Evolutionary conservation across 2,888 invertebrate species (phyloP).

Genomic region (Ectemnius continuus): DNA sequence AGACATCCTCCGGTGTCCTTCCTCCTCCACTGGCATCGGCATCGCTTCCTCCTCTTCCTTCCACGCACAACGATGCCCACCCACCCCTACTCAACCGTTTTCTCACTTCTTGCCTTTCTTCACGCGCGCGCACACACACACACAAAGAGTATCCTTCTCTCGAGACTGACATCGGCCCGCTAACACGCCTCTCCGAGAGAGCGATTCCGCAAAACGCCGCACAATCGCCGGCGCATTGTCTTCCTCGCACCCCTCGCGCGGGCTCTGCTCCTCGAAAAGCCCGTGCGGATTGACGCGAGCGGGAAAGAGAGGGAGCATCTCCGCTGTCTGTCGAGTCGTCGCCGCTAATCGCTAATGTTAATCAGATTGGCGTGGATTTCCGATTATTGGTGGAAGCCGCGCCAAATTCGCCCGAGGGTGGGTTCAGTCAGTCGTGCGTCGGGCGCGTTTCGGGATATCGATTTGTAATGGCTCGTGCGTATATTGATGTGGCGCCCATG

Average conservation of each 20-base stretch:
- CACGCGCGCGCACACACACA: constrained; percentile 40
- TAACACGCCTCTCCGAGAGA: constrained; percentile 48
- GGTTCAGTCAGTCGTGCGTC: too few relatives aligned
- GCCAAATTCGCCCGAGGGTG: too few relatives aligned
- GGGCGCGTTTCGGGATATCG: too few relatives aligned
- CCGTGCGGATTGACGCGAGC: too few relatives aligned
- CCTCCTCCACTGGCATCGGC: background rate
- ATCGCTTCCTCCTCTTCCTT: constrained; percentile 21
- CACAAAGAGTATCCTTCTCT: constrained; percentile 40
- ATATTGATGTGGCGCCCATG: too few relatives aligned
- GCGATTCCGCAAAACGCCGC: constrained; percentile 63
- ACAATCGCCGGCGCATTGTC: constrained; percentile 61
- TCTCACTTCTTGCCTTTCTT: constrained; percentile 2
- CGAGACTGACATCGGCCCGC: constrained; percentile 29
- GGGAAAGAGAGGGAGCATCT: background rate
- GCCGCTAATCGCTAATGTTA: constrained; percentile 3
- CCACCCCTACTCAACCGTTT: too few relatives aligned
- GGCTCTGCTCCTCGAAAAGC: constrained; percentile 2
- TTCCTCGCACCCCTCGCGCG: constrained; percentile 31
- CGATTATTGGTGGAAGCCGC: too few relatives aligned
- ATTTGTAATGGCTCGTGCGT: too few relatives aligned
- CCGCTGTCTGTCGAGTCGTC: background rate
- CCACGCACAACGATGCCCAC: constrained; percentile 19
- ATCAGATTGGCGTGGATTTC: background rate
- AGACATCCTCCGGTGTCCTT: background rate